Evolutionary conservation across 2,888 invertebrate species (phyloP).

Genomic region (Acanthosepion esculentum): DNA sequence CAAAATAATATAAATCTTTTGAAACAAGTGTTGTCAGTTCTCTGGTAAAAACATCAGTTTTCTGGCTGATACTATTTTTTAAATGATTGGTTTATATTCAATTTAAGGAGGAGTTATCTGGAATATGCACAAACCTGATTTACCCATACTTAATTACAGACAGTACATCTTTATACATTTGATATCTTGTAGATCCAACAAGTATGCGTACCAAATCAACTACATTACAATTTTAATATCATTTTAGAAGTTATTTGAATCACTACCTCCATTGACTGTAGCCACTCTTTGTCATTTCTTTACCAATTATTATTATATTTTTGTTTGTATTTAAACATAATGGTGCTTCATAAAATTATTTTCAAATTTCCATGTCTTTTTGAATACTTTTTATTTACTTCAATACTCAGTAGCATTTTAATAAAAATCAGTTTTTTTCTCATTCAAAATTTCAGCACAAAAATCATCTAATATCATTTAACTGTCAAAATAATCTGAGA

Average conservation of each 20-base stretch:
- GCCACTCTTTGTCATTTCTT: background rate
- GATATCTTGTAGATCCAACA: background rate
- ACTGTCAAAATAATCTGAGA: no score
- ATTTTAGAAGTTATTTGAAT: background rate
- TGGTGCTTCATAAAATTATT: constrained; percentile 33
- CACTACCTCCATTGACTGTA: background rate
- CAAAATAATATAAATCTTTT: background rate
- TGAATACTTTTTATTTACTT: background rate
- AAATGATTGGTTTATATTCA: background rate
- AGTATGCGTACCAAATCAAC: background rate
- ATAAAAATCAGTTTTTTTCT: no score
- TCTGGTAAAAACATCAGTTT: background rate
- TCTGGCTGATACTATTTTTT: background rate
- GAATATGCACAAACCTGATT: background rate
- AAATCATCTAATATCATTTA: no score
- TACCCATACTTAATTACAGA: background rate
- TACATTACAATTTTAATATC: background rate
- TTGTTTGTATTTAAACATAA: constrained; percentile 8
- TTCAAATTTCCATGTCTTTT: background rate
- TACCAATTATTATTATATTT: background rate
- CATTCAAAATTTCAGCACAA: no score
- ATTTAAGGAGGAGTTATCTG: background rate
- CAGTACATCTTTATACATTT: background rate
- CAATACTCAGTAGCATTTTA: no score
- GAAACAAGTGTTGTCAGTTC: background rate